Evolutionary conservation across 2,888 invertebrate genomes (phyloP), one percentile per base, ranked within the genome.

Genomic region (Trichopria drosophilae): DNA sequence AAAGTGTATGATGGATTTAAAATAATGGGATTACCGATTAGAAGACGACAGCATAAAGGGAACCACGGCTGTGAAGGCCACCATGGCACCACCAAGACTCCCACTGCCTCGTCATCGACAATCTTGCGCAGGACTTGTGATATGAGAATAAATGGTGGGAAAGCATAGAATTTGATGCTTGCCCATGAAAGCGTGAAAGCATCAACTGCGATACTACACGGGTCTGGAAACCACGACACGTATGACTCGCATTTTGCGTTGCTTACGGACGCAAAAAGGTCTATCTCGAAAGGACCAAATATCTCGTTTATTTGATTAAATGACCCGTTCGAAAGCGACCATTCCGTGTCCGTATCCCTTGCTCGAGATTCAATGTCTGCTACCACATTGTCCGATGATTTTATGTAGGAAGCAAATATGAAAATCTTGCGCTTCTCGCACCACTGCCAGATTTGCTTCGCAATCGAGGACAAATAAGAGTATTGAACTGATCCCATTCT

Each of bases 401-500:
- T 59, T 4, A 71, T 61, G 34, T 71, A 72, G 2, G 69, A 69
- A 1, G 66, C 67, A n/a, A n/a, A n/a, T n/a, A n/a, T n/a, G n/a
- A n/a, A n/a, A n/a, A n/a, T n/a, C n/a, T n/a, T n/a, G n/a, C n/a
- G n/a, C n/a, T n/a, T n/a, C n/a, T n/a, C n/a, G n/a, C n/a, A n/a
- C n/a, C n/a, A n/a, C n/a, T n/a, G 28, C 28, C 28, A 28, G 13
- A 28, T 28, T 13, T 28, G 6, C 18, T 32, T 28, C 9, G 52
- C 19, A 10, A 48, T 18, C 7, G 24, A 24, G 7, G 42, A 37
- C n/a, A 52, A 26, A 13, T 28, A 20, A 5, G 16, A 36, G 12
- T 37, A 45, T 32, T 46, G 36, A 13, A 46, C 31, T 13, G 45
- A 44, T 1, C 44, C 34, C 10, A 44, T 40, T 26, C 26, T 44